Evolutionary conservation across 2,888 invertebrate species (phyloP).

Genomic region (Heliconius sara): DNA sequence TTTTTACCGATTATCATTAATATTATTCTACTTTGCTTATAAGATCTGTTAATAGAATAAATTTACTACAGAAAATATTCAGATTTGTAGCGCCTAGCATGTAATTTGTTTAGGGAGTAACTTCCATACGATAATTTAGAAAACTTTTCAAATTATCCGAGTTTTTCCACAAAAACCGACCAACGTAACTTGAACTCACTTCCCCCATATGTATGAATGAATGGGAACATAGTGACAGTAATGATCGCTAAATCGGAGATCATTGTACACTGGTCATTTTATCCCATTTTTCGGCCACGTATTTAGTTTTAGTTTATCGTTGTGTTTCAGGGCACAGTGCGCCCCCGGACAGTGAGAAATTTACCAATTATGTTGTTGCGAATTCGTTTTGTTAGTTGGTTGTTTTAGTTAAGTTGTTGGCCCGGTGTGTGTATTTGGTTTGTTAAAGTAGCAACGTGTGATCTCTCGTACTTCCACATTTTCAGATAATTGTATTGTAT

Average conservation of each 20-base stretch:
- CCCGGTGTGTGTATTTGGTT: constrained; percentile 32
- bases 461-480: neutral
- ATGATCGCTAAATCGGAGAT: constrained; percentile 51
- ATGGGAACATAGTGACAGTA: constrained; percentile 39
- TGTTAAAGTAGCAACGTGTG: neutral
- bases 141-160: constrained; percentile 81
- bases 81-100: constrained; percentile 62
- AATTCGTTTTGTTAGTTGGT: constrained; percentile 71
- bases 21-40: neutral
- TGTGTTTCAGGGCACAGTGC: constrained; percentile 68
- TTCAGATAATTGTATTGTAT: neutral
- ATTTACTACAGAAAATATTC: constrained; percentile 26
- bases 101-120: constrained; percentile 80
- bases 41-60: neutral
- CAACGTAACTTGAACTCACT: constrained; percentile 55
- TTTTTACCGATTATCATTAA: too few relatives aligned
- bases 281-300: constrained; percentile 77
- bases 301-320: constrained; percentile 77
- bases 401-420: constrained; percentile 48
- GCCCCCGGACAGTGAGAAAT: constrained; percentile 79
- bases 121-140: constrained; percentile 79
- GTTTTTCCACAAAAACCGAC: constrained; percentile 73
- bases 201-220: constrained; percentile 50
- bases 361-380: constrained; percentile 78
- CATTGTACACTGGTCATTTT: constrained; percentile 59